These are phyloP conservation scores for Passer domesticus DNA, from an alignment of 2,113 vertebrate genomes.

Conservation along the genomic window DNA sequence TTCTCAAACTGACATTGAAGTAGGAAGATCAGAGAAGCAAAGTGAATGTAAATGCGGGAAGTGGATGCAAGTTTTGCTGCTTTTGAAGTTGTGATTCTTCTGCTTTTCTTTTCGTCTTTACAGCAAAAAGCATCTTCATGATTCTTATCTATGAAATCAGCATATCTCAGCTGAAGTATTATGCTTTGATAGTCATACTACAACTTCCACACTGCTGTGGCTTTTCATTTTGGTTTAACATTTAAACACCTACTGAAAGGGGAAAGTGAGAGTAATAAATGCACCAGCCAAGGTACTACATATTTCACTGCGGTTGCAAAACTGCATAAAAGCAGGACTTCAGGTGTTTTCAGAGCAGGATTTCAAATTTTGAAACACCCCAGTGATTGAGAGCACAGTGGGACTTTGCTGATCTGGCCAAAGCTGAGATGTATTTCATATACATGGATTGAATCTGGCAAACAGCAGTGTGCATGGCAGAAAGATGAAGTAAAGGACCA, in stretches of 20 bases:
- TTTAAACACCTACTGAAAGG: conserved; percentile 46
- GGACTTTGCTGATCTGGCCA: background rate
- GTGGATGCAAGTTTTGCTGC: background rate
- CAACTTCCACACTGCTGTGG: conserved; percentile 27
- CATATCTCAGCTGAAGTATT: conserved; percentile 12
- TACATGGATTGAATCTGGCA: background rate
- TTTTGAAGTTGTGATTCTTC: conserved; percentile 34
- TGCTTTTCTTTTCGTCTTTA: background rate
- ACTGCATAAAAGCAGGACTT: background rate
- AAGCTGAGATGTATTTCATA: background rate
- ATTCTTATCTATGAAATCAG: conserved; percentile 47
- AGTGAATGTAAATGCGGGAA: background rate
- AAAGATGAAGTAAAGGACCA: background rate
- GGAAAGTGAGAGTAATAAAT: conserved; percentile 54
- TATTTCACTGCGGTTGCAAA: background rate
- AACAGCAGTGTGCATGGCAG: background rate
- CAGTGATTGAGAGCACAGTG: background rate
- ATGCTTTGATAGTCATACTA: conserved; percentile 57
- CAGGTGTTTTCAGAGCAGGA: background rate
- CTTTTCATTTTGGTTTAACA: conserved; percentile 58
- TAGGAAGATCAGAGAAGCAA: conserved; percentile 23
- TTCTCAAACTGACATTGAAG: conserved; percentile 14
- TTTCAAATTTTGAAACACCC: background rate
- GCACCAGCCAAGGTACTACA: background rate
- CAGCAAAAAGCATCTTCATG: conserved; percentile 8